Conservation (phyloP, 2,797 vertebrate genomes). For the Selene dorsalis region DNA sequence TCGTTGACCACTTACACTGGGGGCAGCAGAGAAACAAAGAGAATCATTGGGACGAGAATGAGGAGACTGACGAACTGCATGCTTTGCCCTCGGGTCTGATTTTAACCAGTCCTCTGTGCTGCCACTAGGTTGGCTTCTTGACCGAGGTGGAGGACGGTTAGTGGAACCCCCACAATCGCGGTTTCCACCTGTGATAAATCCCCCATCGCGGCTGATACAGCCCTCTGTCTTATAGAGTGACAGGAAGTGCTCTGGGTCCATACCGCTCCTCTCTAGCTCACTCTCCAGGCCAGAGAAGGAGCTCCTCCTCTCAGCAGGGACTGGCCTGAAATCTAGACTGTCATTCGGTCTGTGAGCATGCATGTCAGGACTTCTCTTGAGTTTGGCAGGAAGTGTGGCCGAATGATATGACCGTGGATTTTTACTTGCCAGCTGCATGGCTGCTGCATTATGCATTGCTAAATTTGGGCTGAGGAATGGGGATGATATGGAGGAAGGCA, state of each 20-base stretch:
- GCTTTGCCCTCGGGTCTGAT: conserved; percentile 75
- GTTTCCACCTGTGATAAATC: conserved; percentile 42
- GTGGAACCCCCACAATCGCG: conserved; percentile 50
- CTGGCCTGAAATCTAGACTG: conserved; percentile 71
- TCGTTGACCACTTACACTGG: conserved; percentile 89
- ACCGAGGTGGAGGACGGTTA: conserved; percentile 68
- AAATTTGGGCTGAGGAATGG: conserved; percentile 76
- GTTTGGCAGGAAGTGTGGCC: conserved; percentile 85
- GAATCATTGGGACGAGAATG: conserved; percentile 84
- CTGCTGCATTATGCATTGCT: conserved; percentile 53
- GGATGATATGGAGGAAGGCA: conserved; percentile 77
- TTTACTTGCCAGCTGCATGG: conserved; percentile 65
- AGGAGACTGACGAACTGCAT: conserved; percentile 81
- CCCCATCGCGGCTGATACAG: conserved; percentile 50
- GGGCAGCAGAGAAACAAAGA: conserved; percentile 93
- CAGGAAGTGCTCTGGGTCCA: conserved; percentile 74
- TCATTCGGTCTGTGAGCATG: conserved; percentile 74
- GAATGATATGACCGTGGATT: conserved; percentile 76
- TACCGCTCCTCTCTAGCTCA: conserved; percentile 74
- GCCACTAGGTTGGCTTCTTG: conserved; percentile 76
- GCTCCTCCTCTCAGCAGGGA: conserved; percentile 75
- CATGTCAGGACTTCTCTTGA: conserved; percentile 81
- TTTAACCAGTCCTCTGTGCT: conserved; percentile 79
- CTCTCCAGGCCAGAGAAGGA: conserved; percentile 81
- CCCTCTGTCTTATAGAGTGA: conserved; percentile 67